Evolutionary conservation across 2,888 invertebrate species (phyloP), one percentile per base, ranked within the genome.

Genomic region (Psylliodes chrysocephalus): DNA sequence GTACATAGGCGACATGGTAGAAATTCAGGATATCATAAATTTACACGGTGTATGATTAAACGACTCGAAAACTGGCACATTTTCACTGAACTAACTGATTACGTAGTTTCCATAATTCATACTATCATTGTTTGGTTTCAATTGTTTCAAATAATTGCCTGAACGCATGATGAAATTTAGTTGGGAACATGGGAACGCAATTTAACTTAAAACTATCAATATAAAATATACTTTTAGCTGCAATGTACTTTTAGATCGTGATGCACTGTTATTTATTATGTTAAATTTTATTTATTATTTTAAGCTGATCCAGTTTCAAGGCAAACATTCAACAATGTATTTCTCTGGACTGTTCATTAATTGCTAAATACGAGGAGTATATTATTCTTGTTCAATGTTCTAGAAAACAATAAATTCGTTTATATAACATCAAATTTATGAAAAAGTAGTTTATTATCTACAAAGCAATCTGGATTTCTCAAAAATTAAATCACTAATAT

Each of bases 21-120:
- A 53, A 57, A 51, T 51, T 14, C 59, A 66, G 65, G 62, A 66
- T 62, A 62, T 55, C 49, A 66, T 59, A 62, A 62, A 66, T 59
- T 65, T 57, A 53, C 53, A 52, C 53, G 60, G 46, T 47, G 22
- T 54, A 57, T 54, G 55, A 66, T 66, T 66, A 66, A 47, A 38
- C 14, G 57, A 53, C 46, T 59, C 49, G 49, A 49, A 57, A 57
- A 57, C 57, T 57, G 47, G 57, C 47, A 47, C 57, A 8, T 55
- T 55, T 55, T 30, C 55, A 33, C 44, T 19, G 55, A 55, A 55
- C 25, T 57, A 47, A 57, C 47, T 57, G 57, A 57, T 47, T 57
- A 57, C 30, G 47, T 47, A 57, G 57, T 47, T 57, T 57, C 35
- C 30, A 57, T 57, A 47, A 57, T 57, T 57, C 56, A 44, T 22